These are phyloP conservation scores for Chelonus insularis DNA, from an alignment of 1,140 invertebrate genomes.

Conservation along the genomic window DNA sequence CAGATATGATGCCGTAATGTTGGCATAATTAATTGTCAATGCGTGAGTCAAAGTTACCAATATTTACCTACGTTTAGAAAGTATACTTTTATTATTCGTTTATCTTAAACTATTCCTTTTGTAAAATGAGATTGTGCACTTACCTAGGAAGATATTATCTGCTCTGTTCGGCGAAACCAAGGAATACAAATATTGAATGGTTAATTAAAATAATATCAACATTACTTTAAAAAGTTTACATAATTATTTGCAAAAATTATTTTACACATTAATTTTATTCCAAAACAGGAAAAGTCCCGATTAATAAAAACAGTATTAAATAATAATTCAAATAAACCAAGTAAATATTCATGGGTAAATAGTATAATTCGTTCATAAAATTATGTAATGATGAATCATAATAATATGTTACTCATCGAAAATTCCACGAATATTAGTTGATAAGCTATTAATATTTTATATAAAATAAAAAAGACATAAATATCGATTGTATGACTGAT, in stretches of 20 bases:
- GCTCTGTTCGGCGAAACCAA: background rate
- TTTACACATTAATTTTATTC: too few species aligned
- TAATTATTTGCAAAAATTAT: background rate
- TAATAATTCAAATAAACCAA: background rate
- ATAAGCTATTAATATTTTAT: too few species aligned
- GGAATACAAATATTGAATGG: background rate
- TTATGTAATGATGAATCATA: too few species aligned
- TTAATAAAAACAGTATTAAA: slow-evolving; percentile 1
- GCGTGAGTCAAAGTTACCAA: slow-evolving; percentile 61
- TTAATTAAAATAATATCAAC: background rate
- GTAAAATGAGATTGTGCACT: slow-evolving; percentile 55
- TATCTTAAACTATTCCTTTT: slow-evolving; percentile 58
- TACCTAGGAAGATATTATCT: slow-evolving; percentile 35
- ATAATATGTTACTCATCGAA: too few species aligned
- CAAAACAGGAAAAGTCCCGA: background rate
- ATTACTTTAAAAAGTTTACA: background rate
- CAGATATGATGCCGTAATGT: slow-evolving; percentile 26
- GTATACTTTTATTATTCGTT: slow-evolving; percentile 54
- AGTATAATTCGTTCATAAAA: too few species aligned
- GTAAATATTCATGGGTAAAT: too few species aligned
- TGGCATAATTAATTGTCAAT: slow-evolving; percentile 54
- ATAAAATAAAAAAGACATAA: background rate
- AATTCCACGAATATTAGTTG: too few species aligned
- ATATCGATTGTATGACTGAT: background rate
- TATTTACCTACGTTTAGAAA: slow-evolving; percentile 58